A percentile compares a stretch with the other conserved stretches of the same genome.
phyloP scores from a whole-genome alignment of 1,140 invertebrate species.

The Adelges cooleyi region DNA sequence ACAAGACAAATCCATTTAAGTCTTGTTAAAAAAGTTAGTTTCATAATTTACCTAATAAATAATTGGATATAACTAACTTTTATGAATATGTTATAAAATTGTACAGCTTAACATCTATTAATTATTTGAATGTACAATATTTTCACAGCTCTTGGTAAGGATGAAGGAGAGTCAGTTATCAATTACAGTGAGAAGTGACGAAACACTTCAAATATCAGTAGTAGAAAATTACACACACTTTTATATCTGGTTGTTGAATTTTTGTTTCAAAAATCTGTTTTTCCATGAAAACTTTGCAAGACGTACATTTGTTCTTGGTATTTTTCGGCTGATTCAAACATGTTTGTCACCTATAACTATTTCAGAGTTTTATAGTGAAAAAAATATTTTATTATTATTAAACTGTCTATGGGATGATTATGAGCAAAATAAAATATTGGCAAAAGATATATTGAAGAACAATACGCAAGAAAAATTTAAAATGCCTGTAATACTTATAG shows the following conservation, averaged over 20 bases:
- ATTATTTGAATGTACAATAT: slow-evolving; percentile 37
- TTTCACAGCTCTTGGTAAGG: slow-evolving; percentile 33
- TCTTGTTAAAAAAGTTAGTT: slow-evolving; percentile 51
- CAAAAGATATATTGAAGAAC: slow-evolving; percentile 43
- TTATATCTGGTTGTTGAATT: slow-evolving; percentile 41
- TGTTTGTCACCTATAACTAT: slow-evolving; percentile 30
- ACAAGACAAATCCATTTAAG: slow-evolving; percentile 48
- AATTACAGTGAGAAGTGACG: slow-evolving; percentile 30
- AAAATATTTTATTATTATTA: slow-evolving; percentile 28
- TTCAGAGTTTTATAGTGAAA: slow-evolving; percentile 17
- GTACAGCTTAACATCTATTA: too few species aligned
- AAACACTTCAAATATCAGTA: slow-evolving; percentile 30
- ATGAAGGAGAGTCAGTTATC: slow-evolving; percentile 35
- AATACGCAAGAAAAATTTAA: slow-evolving; percentile 21
- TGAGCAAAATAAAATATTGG: slow-evolving; percentile 62
- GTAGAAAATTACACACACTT: slow-evolving; percentile 38
- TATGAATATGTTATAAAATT: slow-evolving; percentile 28
- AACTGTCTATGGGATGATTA: slow-evolving; percentile 52
- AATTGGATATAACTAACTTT: slow-evolving; percentile 14
- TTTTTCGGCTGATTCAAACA: slow-evolving; percentile 38
- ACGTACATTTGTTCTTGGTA: slow-evolving; percentile 49
- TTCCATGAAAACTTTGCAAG: slow-evolving; percentile 58
- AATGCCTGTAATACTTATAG: background rate
- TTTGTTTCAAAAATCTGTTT: slow-evolving; percentile 48
- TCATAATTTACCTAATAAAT: too few species aligned